Conservation (phyloP, 2,888 invertebrate species). For the Coelopa pilipes region DNA sequence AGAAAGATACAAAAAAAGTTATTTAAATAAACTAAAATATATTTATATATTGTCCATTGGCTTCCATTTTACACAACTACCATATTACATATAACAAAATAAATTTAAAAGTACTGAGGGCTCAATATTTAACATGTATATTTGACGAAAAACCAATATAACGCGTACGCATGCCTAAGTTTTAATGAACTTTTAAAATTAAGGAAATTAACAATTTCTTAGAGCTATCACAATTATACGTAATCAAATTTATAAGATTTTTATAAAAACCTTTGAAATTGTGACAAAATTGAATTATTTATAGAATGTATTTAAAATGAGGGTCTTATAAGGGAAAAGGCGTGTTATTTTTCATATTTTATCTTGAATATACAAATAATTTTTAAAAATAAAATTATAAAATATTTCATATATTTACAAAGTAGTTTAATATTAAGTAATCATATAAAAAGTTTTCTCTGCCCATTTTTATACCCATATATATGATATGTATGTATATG, state of each 20-base stretch:
- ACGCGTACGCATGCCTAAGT: no score
- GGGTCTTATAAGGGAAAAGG: not conserved
- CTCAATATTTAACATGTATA: no score
- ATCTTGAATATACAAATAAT: slow-evolving; percentile 20
- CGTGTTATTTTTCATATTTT: slow-evolving; percentile 15
- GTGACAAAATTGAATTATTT: no score
- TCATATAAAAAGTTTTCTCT: slow-evolving; percentile 20
- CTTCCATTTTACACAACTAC: slow-evolving; percentile 47
- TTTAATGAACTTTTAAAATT: no score
- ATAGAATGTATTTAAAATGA: not conserved
- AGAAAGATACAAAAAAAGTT: not conserved
- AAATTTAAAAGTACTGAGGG: no score
- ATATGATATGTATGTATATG: not conserved
- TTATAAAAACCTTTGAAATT: no score
- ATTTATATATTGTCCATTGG: slow-evolving; percentile 41
- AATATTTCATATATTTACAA: slow-evolving; percentile 25
- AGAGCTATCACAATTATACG: no score
- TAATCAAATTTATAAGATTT: no score
- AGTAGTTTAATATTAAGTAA: slow-evolving; percentile 19
- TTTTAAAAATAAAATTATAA: slow-evolving; percentile 13
- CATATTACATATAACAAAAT: slow-evolving; percentile 33
- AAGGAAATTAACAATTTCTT: no score
- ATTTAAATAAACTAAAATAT: slow-evolving; percentile 8
- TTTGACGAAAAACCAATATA: no score
- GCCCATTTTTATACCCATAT: slow-evolving; percentile 25